Evolutionary conservation across 2,113 vertebrate genomes (phyloP).

Genomic region (Sinocyclocheilus grahami): DNA sequence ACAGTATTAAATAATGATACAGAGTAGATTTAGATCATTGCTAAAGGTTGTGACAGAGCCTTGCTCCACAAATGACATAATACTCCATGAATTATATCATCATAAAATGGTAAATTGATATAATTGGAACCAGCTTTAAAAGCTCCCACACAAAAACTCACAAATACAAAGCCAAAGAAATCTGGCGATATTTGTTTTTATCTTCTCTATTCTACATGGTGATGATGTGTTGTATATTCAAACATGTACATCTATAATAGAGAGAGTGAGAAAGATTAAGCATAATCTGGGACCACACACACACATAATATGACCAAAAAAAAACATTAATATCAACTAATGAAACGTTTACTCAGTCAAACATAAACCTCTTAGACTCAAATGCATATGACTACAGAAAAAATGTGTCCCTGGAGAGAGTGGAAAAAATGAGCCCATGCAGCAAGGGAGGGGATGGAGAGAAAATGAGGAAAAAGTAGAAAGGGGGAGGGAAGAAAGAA

Average conservation of each 20-base stretch:
- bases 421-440: slow-evolving; percentile 72
- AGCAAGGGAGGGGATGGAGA: slow-evolving; percentile 62
- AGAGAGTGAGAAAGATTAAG: background rate
- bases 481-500: slow-evolving; percentile 29
- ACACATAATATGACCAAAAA: background rate
- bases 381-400: slow-evolving; percentile 43
- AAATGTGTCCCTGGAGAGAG: slow-evolving; percentile 63
- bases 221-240: background rate
- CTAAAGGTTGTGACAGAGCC: background rate
- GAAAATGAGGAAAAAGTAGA: slow-evolving; percentile 48
- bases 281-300: background rate
- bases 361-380: slow-evolving; percentile 50
- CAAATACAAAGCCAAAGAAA: background rate
- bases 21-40: background rate
- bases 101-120: background rate
- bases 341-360: slow-evolving; percentile 25
- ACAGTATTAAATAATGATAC: slow-evolving; percentile 1
- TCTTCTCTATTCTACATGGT: background rate
- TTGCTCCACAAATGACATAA: slow-evolving; percentile 10
- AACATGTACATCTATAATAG: background rate
- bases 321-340: slow-evolving; percentile 38
- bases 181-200: background rate
- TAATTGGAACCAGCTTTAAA: slow-evolving; percentile 18
- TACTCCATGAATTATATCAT: background rate
- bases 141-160: background rate